These are phyloP conservation scores for Tympanoctomys barrerae DNA, from an alignment of 2,797 vertebrate species.

Conservation along the genomic window DNA sequence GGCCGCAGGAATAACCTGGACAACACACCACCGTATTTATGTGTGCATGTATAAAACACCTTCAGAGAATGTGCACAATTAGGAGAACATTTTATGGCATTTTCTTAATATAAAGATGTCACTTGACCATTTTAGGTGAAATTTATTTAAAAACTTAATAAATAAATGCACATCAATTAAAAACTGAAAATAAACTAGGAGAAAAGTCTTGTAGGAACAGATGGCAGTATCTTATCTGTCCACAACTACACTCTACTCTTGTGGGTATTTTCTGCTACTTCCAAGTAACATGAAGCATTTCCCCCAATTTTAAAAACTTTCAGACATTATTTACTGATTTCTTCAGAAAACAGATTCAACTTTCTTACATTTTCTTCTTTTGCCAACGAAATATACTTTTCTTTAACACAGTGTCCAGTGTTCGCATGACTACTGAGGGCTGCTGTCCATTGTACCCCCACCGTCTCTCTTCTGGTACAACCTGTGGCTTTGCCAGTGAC, in stretches of 20 bases:
- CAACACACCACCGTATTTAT: conserved; percentile 28
- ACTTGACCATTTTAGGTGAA: conserved; percentile 4
- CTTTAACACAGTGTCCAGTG: background rate
- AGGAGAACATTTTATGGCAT: background rate
- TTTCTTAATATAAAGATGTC: conserved; percentile 39
- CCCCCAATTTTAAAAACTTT: conserved; percentile 1
- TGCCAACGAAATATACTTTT: background rate
- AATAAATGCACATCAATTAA: background rate
- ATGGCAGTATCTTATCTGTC: background rate
- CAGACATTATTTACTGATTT: conserved; percentile 36
- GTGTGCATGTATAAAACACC: background rate
- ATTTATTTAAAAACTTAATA: conserved; percentile 27
- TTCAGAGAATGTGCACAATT: conserved; percentile 23
- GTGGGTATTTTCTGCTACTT: conserved; percentile 32
- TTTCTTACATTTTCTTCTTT: background rate
- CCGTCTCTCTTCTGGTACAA: background rate
- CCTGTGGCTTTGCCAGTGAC: background rate
- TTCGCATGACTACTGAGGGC: background rate
- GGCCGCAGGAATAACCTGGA: conserved; percentile 96
- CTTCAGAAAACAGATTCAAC: conserved; percentile 21
- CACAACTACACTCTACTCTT: background rate
- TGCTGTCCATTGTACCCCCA: background rate
- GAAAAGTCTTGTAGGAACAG: background rate
- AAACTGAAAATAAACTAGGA: background rate
- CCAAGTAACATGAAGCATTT: background rate